These are phyloP conservation scores for Limnephilus lunatus DNA, from an alignment of 2,888 invertebrate genomes.

Conservation along the genomic window DNA sequence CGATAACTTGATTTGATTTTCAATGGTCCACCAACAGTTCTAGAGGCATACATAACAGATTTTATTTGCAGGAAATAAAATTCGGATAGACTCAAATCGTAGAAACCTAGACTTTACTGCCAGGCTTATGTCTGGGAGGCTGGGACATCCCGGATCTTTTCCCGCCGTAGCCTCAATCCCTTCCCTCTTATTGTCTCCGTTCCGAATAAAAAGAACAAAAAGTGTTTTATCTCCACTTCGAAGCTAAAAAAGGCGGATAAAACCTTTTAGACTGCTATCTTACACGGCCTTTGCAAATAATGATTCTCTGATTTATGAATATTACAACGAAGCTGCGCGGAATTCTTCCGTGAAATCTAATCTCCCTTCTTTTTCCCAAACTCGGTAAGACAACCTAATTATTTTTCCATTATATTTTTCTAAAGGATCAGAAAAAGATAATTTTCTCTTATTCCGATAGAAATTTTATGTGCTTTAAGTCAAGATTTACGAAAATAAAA, in stretches of 20 bases:
- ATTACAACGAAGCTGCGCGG: constrained; percentile 31
- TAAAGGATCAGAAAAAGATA: not conserved
- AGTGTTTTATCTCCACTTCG: constrained; percentile 65
- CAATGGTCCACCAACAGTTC: not conserved
- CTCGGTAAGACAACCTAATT: not conserved
- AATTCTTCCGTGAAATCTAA: constrained; percentile 17
- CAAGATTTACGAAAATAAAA: not conserved
- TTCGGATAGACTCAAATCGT: constrained; percentile 65
- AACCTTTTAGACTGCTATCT: constrained; percentile 44
- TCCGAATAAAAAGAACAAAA: constrained; percentile 62
- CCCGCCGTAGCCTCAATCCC: constrained; percentile 40
- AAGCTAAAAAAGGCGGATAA: constrained; percentile 45
- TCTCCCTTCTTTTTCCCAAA: not conserved
- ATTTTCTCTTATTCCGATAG: not conserved
- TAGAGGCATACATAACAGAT: constrained; percentile 60
- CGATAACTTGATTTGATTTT: not conserved
- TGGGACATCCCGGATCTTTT: constrained; percentile 51
- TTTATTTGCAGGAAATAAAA: constrained; percentile 65
- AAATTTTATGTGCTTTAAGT: not conserved
- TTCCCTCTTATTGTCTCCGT: constrained; percentile 50
- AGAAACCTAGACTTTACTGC: constrained; percentile 66
- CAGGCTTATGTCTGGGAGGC: constrained; percentile 61
- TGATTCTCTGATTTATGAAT: constrained; percentile 46
- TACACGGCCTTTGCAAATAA: constrained; percentile 19
- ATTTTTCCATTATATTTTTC: not conserved